Conservation (phyloP, 2,888 invertebrate species). For the Phortica magna region DNA sequence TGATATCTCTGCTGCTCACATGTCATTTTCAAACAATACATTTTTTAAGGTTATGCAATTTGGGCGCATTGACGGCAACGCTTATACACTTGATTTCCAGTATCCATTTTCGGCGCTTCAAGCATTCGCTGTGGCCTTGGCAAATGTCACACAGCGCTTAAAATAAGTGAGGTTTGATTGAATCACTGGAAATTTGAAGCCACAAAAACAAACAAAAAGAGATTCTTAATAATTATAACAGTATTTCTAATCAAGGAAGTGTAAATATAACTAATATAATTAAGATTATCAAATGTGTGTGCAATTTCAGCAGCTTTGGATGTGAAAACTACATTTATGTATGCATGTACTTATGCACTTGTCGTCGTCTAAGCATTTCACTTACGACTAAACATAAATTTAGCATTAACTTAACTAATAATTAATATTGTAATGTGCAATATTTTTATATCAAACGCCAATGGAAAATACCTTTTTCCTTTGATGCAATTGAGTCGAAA, state of each 20-base stretch:
- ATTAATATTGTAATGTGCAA: slow-evolving; percentile 6
- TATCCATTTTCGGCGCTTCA: slow-evolving; percentile 99
- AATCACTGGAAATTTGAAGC: neutral
- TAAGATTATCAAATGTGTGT: neutral
- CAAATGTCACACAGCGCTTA: slow-evolving; percentile 78
- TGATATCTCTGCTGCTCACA: neutral
- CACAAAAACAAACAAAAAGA: slow-evolving; percentile 31
- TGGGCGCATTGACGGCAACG: slow-evolving; percentile 98
- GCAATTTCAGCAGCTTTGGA: neutral
- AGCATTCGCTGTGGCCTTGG: slow-evolving; percentile 97
- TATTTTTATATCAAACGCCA: neutral
- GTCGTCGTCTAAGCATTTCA: neutral
- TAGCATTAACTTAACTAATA: neutral
- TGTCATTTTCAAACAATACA: too few species aligned
- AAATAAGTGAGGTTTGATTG: slow-evolving; percentile 67
- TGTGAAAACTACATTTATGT: neutral
- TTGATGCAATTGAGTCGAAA: slow-evolving; percentile 5
- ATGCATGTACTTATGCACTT: neutral
- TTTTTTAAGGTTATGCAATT: slow-evolving; percentile 97
- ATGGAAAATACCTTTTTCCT: slow-evolving; percentile 50
- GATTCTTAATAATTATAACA: neutral
- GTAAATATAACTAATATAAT: neutral
- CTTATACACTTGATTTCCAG: slow-evolving; percentile 99
- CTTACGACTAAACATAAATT: neutral
- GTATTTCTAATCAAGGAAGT: neutral